Base-by-base conservation (phyloP, 2,113 vertebrate genomes). In the Oryzias melastigma region DNA sequence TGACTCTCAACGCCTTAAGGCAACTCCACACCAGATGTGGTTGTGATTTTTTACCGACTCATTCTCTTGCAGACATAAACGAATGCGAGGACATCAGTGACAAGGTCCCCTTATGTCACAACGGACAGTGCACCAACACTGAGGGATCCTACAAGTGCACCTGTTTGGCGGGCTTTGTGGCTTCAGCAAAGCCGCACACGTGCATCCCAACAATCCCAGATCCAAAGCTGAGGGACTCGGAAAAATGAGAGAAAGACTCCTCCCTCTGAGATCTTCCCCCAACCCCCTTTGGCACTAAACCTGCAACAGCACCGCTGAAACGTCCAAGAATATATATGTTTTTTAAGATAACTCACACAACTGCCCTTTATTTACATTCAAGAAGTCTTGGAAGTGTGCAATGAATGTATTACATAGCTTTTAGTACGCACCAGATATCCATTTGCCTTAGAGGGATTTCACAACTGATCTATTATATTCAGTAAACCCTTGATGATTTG, bases 81-180 rank as follows among this genome's bases (percentile, higher is more conserved):
- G 95, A 98, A 68, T 98, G 96, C 5, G 92, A 96, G 29, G 95
- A 95, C 87, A 91, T 94, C 87, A 80, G 92, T 13, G 86, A 86
- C 88, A 90, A 92, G n/a, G 91, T 91, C 35, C 89, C 91, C 2
- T 87, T 96, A 77, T 98, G 96, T 78, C 88, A 66, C 71, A 93
- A 95, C 0, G 94, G 94, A 40, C 88, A 82, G 72, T 98, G 96
- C 1, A 71, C 88, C 87, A 98, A 98, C 91, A 96, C 93, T 0
- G 95, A 98, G 74, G 96, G 96, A 19, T 97, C 96, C 41, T 98
- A 95, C 86, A 93, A 85, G 87, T 98, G 96, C 89, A 92, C 72
- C 22, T 98, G 96, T 68, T 82, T 85, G 65, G 91, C 92, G 0
- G 95, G 95, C 55, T 95, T 93, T 0, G 71, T 94, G 81, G 92